These are phyloP conservation scores for Drosophila oshimai DNA, from an alignment of 1,140 invertebrate genomes.

Conservation along the genomic window DNA sequence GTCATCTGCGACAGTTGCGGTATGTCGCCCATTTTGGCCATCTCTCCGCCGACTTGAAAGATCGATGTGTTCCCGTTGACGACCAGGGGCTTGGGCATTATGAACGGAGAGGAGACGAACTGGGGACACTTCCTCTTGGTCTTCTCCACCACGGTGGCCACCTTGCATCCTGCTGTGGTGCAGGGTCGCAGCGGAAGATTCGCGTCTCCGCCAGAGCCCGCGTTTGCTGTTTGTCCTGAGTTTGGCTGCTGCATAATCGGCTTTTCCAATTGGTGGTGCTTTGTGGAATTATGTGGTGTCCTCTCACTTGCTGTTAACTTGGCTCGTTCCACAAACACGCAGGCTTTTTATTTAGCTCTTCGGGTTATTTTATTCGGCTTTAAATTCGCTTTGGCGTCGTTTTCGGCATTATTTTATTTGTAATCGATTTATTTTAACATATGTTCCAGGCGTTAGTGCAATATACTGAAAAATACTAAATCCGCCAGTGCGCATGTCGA, in stretches of 20 bases:
- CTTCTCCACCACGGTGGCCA: constrained; percentile 55
- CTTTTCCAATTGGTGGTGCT: neutral
- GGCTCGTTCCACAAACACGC: neutral
- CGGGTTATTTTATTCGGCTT: neutral
- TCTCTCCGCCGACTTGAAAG: constrained; percentile 59
- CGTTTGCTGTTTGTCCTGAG: neutral
- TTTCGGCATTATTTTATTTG: too few species aligned
- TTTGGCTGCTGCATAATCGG: neutral
- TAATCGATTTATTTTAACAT: neutral
- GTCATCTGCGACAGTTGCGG: constrained; percentile 8
- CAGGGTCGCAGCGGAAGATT: constrained; percentile 34
- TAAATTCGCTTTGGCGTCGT: neutral
- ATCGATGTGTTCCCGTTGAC: constrained; percentile 60
- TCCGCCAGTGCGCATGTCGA: constrained; percentile 9
- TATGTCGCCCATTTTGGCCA: constrained; percentile 57
- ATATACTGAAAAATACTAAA: neutral
- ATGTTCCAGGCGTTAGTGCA: neutral
- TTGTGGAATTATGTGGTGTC: too few species aligned
- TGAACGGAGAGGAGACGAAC: constrained; percentile 52
- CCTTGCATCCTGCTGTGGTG: constrained; percentile 46
- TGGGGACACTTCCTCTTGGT: constrained; percentile 59
- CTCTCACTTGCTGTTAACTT: neutral
- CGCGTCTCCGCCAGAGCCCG: neutral
- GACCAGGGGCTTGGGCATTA: constrained; percentile 57
- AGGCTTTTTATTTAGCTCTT: neutral